Evolutionary conservation across 2,797 vertebrate genomes (phyloP), one percentile per base, ranked within the genome.

Genomic region (Astyanax mexicanus): DNA sequence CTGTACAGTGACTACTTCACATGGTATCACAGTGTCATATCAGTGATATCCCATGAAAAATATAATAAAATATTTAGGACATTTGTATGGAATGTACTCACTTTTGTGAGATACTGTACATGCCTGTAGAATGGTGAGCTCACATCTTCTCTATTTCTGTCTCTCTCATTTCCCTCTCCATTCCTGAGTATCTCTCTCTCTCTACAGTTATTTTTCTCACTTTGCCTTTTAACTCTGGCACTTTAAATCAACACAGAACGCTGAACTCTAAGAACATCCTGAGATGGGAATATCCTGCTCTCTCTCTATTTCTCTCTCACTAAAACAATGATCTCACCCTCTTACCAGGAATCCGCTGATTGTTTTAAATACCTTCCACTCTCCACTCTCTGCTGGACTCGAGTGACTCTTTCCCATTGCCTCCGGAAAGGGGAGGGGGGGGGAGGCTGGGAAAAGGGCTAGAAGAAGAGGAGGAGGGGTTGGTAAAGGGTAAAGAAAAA

Each of bases 311-410:
- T 17, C 47, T 37, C 51, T 75, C 44, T 74, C 69, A 27, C 74
- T 83, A 72, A 86, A 90, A 87, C 87, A 82, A 89, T 90, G 84
- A 91, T 75, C 88, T 90, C 86, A 89, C 69, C 81, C 78, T 79
- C 23, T 62, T 80, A 80, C 75, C 80, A 88, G 84, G 87, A 91
- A 89, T 88, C 81, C 69, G 73, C 82, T 87, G 83, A 90, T 90
- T 89, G 88, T 90, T 88, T 88, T 75, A 87, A 87, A 88, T 88
- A 88, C 86, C 87, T 86, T 90, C 86, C 87, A 87, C 84, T 84
- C 78, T 90, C 86, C 87, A 86, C 84, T 84, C 84, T 84, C 78
- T 77, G 74, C 54, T 80, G 71, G 72, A 84, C 81, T 81, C 51
- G 69, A 87, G 54, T 80, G 77, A 85, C 75, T 83, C 79, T 84